These are phyloP conservation scores for Apostichopus leukothele DNA, from an alignment of 53 echinoderm and acorn worm genomes.

Conservation along the genomic window DNA sequence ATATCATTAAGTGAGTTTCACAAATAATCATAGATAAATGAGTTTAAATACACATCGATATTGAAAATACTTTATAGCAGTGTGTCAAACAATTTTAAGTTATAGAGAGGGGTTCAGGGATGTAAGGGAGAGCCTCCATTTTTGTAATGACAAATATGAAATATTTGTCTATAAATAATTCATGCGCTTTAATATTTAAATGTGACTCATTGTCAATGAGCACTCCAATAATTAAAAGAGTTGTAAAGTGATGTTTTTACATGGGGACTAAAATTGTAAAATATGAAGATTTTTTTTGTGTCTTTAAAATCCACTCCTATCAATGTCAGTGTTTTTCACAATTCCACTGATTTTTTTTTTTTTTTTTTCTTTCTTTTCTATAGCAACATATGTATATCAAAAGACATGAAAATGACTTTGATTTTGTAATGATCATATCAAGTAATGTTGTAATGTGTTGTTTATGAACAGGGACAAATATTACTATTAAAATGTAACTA, in stretches of 20 bases:
- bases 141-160: no score
- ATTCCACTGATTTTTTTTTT: not conserved
- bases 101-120: no score
- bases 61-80: no score
- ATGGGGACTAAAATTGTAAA: not conserved
- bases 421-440: not conserved
- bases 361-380: not conserved
- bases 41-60: no score
- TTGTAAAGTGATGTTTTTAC: not conserved
- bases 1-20: no score
- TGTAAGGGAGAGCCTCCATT: no score
- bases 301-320: conserved; percentile 2
- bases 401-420: not conserved
- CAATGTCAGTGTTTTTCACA: not conserved
- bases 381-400: not conserved
- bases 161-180: no score
- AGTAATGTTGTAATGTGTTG: not conserved
- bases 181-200: no score
- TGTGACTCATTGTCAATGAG: conserved; percentile 3
- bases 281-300: not conserved
- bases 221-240: conserved; percentile 8
- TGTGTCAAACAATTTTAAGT: no score
- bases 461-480: not conserved
- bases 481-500: not conserved
- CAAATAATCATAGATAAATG: no score